Evolutionary conservation across 2,113 vertebrate genomes (phyloP).

Genomic region (Neogobius melanostomus): DNA sequence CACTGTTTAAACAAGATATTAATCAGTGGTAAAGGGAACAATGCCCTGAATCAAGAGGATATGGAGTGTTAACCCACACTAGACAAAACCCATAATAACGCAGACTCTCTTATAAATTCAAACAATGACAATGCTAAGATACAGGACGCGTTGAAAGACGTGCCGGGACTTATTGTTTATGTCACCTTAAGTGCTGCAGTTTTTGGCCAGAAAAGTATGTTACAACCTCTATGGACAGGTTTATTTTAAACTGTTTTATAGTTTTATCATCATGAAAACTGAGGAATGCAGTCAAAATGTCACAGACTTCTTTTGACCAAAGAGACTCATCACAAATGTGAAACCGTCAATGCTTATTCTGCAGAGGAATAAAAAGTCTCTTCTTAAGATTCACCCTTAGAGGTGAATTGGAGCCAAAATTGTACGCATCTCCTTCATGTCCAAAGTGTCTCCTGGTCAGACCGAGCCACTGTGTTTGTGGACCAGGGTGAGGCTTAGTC

Average conservation of each 20-base stretch:
- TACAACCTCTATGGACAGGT: too few species aligned
- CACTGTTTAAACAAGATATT: slow-evolving; percentile 84
- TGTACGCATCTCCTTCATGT: slow-evolving; percentile 56
- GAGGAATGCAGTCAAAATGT: background rate
- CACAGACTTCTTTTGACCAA: background rate
- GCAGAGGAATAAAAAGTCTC: slow-evolving; percentile 59
- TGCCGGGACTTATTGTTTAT: slow-evolving; percentile 22
- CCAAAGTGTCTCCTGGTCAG: slow-evolving; percentile 59
- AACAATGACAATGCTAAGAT: slow-evolving; percentile 65
- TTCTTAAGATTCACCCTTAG: slow-evolving; percentile 5
- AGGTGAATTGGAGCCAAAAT: slow-evolving; percentile 31
- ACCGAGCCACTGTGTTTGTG: slow-evolving; percentile 72
- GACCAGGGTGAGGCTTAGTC: slow-evolving; percentile 79
- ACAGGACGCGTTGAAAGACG: slow-evolving; percentile 24
- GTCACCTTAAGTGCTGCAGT: background rate
- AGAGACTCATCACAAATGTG: background rate
- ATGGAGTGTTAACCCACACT: slow-evolving; percentile 63
- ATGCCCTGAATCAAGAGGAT: slow-evolving; percentile 74
- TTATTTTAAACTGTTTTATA: too few species aligned
- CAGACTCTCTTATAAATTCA: slow-evolving; percentile 41
- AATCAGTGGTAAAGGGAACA: slow-evolving; percentile 78
- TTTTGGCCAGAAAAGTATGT: background rate
- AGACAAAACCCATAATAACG: slow-evolving; percentile 53
- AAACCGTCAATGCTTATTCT: background rate
- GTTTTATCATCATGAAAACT: too few species aligned